Evolutionary conservation across 2,888 invertebrate species (phyloP).

Genomic region (Onthophagus sagittarius): DNA sequence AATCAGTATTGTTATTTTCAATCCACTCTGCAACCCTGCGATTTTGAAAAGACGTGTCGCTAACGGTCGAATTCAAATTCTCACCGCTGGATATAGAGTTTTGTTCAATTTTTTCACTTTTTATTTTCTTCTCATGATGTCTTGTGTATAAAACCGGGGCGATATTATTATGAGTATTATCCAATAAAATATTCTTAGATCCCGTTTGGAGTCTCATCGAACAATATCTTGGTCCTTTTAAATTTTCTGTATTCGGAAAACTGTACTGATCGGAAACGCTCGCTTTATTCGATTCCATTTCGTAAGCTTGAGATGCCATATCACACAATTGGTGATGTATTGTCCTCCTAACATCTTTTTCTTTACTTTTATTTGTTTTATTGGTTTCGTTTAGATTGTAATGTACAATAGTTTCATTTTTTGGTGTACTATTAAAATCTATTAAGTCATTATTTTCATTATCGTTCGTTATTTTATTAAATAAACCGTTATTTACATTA

Average conservation of each 20-base stretch:
- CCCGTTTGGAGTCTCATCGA: constrained; percentile 73
- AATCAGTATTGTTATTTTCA: constrained; percentile 60
- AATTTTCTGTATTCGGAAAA: constrained; percentile 1
- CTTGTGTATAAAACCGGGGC: constrained; percentile 71
- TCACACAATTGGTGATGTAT: constrained; percentile 34
- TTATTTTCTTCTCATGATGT: constrained; percentile 34
- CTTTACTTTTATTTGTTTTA: neutral
- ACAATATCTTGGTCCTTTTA: constrained; percentile 67
- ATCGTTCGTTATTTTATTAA: neutral
- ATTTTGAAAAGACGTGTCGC: constrained; percentile 37
- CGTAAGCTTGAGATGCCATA: constrained; percentile 30
- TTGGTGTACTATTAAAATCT: neutral
- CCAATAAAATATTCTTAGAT: constrained; percentile 74
- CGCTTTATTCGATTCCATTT: constrained; percentile 31
- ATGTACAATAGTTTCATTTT: neutral
- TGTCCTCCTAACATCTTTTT: neutral
- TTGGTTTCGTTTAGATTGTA: constrained; percentile 1
- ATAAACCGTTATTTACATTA: neutral
- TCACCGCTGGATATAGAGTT: constrained; percentile 34
- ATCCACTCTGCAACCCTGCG: constrained; percentile 71
- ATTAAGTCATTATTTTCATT: neutral
- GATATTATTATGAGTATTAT: constrained; percentile 69
- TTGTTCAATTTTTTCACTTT: constrained; percentile 21
- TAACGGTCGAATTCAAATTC: constrained; percentile 25
- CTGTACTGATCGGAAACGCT: constrained; percentile 24